These are phyloP conservation scores for Cathartes aura DNA, from an alignment of 2,113 vertebrate species.

Conservation along the genomic window DNA sequence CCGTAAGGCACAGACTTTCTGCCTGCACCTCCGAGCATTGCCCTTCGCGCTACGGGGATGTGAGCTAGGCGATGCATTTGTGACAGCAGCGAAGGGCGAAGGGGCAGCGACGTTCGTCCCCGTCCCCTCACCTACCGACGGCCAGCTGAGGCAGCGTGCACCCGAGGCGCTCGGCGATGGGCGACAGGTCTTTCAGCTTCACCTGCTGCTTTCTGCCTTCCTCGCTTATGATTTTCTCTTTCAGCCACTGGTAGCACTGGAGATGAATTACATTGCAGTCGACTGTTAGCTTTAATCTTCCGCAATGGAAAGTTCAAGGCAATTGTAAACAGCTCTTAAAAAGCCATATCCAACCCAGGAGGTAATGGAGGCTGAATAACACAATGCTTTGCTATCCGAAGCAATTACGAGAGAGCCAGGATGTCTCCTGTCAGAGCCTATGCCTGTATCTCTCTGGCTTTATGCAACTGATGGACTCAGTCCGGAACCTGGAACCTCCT, in stretches of 20 bases:
- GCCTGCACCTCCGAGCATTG: too few relatives aligned
- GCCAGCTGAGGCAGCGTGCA: conserved; percentile 96
- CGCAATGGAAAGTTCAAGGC: fast-evolving
- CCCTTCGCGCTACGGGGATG: background rate
- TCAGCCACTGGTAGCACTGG: conserved; percentile 98
- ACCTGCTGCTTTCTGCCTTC: conserved; percentile 94
- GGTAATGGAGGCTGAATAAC: fast-evolving
- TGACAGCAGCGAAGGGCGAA: background rate
- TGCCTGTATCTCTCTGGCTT: background rate
- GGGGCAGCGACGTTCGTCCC: fast-evolving
- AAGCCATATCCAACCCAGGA: background rate
- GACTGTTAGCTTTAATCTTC: background rate
- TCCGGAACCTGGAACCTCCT: background rate
- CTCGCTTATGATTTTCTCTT: conserved; percentile 95
- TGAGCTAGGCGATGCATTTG: background rate
- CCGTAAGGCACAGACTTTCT: background rate
- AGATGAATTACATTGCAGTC: background rate
- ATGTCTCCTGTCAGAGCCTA: background rate
- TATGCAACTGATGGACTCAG: background rate
- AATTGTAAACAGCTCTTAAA: background rate
- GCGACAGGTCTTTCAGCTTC: conserved; percentile 92
- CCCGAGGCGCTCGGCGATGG: conserved; percentile 92
- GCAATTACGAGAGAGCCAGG: background rate
- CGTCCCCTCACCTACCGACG: conserved; percentile 80
- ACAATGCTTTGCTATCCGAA: background rate